Base-by-base conservation (phyloP, 2,113 vertebrate species). In the Atherinomorus stipes region DNA sequence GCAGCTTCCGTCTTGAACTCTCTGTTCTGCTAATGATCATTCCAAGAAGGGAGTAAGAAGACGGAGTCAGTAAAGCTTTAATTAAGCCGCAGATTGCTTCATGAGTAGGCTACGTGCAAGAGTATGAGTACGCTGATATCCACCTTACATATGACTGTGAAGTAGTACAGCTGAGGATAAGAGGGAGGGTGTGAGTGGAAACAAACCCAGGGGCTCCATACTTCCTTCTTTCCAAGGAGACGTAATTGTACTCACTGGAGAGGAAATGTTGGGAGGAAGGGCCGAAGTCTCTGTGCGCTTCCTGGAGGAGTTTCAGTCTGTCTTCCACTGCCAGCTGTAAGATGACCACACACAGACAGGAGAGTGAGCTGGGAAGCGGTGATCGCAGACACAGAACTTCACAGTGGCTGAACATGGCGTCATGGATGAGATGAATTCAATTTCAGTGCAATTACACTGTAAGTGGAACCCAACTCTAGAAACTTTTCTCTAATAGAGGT, bases 261-360 rank as follows among this genome's bases (percentile, higher is more conserved):
- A 99, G 95, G 88, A 99, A 99, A 89, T 98, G 96, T 84, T 98
- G 97, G 22, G 97, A 99, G 52, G 96, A 93, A 49, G 97, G 97
- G 75, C 96, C 98, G 76, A 98, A 98, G 89, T 99, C 97, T 89
- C 95, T 83, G 66, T 98, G 97, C 54, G 97, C 96, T 90, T 99
- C 97, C 64, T 96, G 96, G 59, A 99, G 93, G 38, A 96, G 95
- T 77, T 96, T 98, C 88, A 98, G 95, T 76, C 95, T 93, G 85
- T 99, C 97, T 1, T 98, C 97, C 74, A 97, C 94, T 1, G 96
- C 95, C 47, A 96, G 95, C 98, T 99, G 83, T 47, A 85, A 22
- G 8, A 74, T 12, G 52, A 83, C 2, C 71, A 65, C 31, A 71
- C 25, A 81, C 53, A 82, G 13, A 78, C 22, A 2, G 45, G 64